phyloP scores from a whole-genome alignment of 2,113 vertebrate genomes.

The Microcebus ravelobensis region DNA sequence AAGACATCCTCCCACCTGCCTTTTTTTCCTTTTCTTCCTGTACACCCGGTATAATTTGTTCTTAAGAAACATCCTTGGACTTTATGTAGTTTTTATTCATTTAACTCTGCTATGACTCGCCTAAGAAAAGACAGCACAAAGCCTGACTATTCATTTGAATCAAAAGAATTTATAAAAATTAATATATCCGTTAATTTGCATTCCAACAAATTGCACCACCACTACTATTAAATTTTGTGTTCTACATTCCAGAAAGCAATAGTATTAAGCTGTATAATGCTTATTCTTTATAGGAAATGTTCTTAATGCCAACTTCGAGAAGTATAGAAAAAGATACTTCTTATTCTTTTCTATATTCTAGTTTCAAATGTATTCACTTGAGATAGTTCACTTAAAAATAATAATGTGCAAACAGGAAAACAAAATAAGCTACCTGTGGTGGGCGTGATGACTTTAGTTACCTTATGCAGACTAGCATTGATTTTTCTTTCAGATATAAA shows the following conservation, averaged over 20 bases:
- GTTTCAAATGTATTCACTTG: background rate
- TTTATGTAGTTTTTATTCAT: background rate
- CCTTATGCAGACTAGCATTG: background rate
- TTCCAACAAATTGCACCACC: background rate
- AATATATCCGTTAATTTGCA: background rate
- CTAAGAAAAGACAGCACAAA: background rate
- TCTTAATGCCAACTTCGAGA: background rate
- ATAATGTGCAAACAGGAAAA: background rate
- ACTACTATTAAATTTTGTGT: background rate
- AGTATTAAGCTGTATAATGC: background rate
- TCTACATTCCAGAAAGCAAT: background rate
- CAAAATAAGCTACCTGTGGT: background rate
- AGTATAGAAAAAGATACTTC: background rate
- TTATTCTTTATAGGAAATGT: background rate
- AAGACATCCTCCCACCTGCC: background rate
- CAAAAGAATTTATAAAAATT: background rate
- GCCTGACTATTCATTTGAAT: background rate
- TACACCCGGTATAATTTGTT: background rate
- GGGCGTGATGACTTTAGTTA: background rate
- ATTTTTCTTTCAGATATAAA: background rate
- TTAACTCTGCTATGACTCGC: background rate
- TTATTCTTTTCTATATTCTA: background rate
- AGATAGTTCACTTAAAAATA: slow-evolving; percentile 6
- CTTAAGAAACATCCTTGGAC: background rate
- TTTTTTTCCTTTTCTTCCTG: background rate